Percentiles rank a stretch among this genome's conserved stretches.
Evolutionary conservation across 2,888 invertebrate genomes (phyloP).

Genomic region (Yponomeuta malinellus): DNA sequence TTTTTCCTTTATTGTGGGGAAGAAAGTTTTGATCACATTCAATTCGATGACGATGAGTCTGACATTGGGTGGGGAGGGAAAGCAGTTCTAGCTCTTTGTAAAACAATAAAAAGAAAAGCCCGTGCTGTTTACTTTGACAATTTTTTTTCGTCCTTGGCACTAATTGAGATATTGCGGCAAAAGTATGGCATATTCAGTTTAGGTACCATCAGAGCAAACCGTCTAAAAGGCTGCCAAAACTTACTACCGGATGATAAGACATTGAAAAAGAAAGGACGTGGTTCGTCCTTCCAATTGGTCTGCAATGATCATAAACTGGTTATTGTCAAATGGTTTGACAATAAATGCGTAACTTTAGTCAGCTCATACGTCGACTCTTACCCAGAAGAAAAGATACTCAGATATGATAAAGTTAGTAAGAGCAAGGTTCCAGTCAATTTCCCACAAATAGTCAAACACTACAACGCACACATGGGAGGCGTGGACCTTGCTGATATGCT

Average conservation of each 20-base stretch:
- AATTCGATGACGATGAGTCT: slow-evolving; percentile 24
- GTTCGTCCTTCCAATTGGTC: slow-evolving; percentile 17
- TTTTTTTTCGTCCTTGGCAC: slow-evolving; percentile 21
- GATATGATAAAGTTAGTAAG: slow-evolving; percentile 16
- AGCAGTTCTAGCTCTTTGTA: slow-evolving; percentile 25
- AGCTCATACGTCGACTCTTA: slow-evolving; percentile 20
- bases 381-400: slow-evolving; percentile 7
- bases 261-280: slow-evolving; percentile 19
- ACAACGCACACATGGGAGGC: slow-evolving; percentile 13
- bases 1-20: slow-evolving; percentile 30
- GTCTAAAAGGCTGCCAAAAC: slow-evolving; percentile 17
- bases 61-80: slow-evolving; percentile 26
- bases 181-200: slow-evolving; percentile 17
- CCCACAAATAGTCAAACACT: slow-evolving; percentile 24
- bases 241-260: slow-evolving; percentile 10
- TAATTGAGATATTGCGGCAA: slow-evolving; percentile 17
- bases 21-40: slow-evolving; percentile 24
- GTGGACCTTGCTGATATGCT: slow-evolving; percentile 19
- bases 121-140: slow-evolving; percentile 22
- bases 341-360: slow-evolving; percentile 20
- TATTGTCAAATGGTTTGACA: slow-evolving; percentile 21
- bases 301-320: slow-evolving; percentile 18
- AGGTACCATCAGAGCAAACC: slow-evolving; percentile 20
- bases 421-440: slow-evolving; percentile 17
- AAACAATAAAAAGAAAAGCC: slow-evolving; percentile 20